A percentile compares a stretch with the other conserved stretches of the same genome.
phyloP scores from a whole-genome alignment of 2,113 vertebrate species.

The Gila orcuttii region DNA sequence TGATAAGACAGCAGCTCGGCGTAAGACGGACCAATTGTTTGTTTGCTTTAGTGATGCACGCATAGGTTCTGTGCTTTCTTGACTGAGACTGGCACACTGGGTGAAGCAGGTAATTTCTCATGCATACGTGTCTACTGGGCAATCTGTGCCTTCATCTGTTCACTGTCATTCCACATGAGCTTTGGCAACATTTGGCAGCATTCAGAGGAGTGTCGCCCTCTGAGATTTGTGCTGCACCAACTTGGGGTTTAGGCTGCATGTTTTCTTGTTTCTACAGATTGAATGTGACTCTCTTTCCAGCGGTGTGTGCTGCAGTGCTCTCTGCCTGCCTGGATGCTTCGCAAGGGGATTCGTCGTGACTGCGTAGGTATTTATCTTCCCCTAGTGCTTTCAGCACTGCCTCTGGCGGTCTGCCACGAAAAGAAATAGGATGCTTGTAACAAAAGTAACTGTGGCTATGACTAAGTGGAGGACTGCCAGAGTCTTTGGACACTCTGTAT shows the following conservation, averaged over 20 bases:
- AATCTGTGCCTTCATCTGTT: background rate
- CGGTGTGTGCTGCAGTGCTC: background rate
- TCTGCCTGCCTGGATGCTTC: background rate
- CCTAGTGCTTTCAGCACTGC: too few species aligned
- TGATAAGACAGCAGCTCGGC: too few species aligned
- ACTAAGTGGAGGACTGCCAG: too few species aligned
- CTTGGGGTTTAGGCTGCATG: background rate
- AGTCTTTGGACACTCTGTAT: too few species aligned
- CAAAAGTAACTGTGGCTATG: too few species aligned
- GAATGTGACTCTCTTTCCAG: background rate
- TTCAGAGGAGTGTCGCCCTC: too few species aligned
- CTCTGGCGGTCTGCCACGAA: too few species aligned
- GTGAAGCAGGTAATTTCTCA: background rate
- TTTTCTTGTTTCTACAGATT: background rate
- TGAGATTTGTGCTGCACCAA: background rate
- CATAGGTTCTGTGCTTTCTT: background rate
- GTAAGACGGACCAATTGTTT: too few species aligned
- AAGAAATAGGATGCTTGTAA: too few species aligned
- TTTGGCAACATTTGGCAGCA: too few species aligned
- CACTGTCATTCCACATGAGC: too few species aligned
- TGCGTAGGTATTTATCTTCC: background rate
- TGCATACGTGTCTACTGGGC: background rate
- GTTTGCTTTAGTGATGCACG: too few species aligned
- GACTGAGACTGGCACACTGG: background rate
- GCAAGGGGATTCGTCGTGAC: background rate